Base-by-base conservation (phyloP, 2,113 vertebrate genomes). In the Spea bombifrons region DNA sequence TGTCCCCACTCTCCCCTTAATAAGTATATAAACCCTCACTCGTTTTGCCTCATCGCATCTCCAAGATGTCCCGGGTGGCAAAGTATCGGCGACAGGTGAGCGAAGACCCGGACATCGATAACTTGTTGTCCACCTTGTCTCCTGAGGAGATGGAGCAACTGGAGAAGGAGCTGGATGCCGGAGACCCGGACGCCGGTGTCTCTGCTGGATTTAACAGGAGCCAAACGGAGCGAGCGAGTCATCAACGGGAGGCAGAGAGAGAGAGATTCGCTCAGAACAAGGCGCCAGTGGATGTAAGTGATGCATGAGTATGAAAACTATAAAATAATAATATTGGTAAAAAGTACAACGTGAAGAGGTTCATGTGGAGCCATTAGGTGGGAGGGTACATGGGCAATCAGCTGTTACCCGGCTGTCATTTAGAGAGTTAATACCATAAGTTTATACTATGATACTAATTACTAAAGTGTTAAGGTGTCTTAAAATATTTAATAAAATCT, bases 131-230 rank as follows among this genome's bases (percentile, higher is more conserved):
- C 7, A 93, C 91, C 1, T 87, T 96, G 59, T 95, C 94, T 13
- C 90, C 94, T 0, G 94, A 95, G 84, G 95, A 96, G 88, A 90
- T 96, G 91, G 90, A 95, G 66, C 92, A 96, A 84, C 87, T 96
- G 84, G 89, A 94, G 84, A 92, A 90, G 81, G 94, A 95, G 82
- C 88, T 96, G 86, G 94, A 94, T 4, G 93, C 91, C 70, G 94
- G 88, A 3, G 97, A 98, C 75, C 68, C 93, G 0, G 94, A 94
- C 1, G 91, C 90, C 4, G 89, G 79, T 61, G 81, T 92, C n/a
- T 89, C 93, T 1, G 87, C 86, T 17, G 92, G 93, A 44, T 86
- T 82, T 55, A 84, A 81, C 50, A 85, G 82, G 82, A 92, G 84
- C 16, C 92, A 80, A 88, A 88, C 84, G 0, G 94, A 94, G 70